Evolutionary conservation across 2,797 vertebrate species (phyloP).

Genomic region (Rhynchotus rufescens): DNA sequence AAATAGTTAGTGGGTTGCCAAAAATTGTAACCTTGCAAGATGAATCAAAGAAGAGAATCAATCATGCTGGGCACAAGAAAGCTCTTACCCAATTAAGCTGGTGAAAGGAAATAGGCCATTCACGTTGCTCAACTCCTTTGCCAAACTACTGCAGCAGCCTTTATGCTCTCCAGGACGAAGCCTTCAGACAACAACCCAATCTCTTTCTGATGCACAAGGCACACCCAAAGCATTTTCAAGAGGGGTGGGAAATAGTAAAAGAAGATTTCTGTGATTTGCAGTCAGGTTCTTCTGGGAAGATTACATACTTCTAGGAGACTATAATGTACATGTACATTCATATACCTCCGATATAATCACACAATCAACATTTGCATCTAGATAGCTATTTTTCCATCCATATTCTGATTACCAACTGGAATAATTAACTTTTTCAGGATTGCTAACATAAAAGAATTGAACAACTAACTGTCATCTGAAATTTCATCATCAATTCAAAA

Average conservation of each 20-base stretch:
- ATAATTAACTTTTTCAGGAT: background rate
- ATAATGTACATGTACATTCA: background rate
- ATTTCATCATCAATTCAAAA: background rate
- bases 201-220: constrained; percentile 30
- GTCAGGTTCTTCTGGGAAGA: constrained; percentile 64
- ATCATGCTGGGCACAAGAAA: constrained; percentile 7
- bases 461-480: background rate
- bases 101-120: background rate
- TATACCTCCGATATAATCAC: constrained; percentile 27
- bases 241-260: constrained; percentile 48
- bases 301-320: constrained; percentile 41
- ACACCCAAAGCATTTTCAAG: constrained; percentile 52
- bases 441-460: background rate
- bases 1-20: constrained; percentile 30
- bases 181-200: constrained; percentile 5
- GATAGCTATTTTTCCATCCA: constrained; percentile 3
- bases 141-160: background rate
- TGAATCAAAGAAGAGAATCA: constrained; percentile 1
- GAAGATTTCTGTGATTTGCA: constrained; percentile 60
- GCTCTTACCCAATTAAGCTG: constrained; percentile 32
- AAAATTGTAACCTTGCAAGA: constrained; percentile 21
- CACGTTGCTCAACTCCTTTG: constrained; percentile 14
- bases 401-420: constrained; percentile 31
- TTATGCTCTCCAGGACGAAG: background rate
- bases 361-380: constrained; percentile 30